Evolutionary conservation across 2,797 vertebrate species (phyloP), one percentile per base, ranked within the genome.

Genomic region (Myiotriccus ornatus): DNA sequence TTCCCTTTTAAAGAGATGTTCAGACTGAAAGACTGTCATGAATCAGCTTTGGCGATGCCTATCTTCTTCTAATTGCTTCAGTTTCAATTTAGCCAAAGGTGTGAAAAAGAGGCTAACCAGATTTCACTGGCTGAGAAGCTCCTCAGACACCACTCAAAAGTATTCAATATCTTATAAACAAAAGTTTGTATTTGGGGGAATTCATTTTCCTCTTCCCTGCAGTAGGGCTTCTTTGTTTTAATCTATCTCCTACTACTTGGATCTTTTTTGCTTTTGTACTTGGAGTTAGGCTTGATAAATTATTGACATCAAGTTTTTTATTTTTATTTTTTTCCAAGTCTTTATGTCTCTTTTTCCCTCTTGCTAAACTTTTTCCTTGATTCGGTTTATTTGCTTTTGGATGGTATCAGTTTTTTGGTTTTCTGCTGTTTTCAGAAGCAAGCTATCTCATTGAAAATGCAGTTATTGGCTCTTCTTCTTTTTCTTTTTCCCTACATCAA

Each of bases 401-500:
- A 91, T 27, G 22, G 41, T 79, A 93, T 87, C 92, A 86, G 70
- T 37, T 91, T 89, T 91, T 87, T 56, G 13, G 52, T 69, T 91
- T 92, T 93, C 52, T 94, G 70, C 90, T 96, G 84, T 74, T 93
- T 93, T 88, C 93, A 94, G 67, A 94, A 89, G 84, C 64, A 83
- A 96, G 47, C 52, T 68, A 70, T 73, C 91, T 95, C 87, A 95
- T 81, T 95, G 96, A 90, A 96, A 95, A 91, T 96, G 84, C 89
- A 91, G 87, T 80, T 94, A 91, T 81, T 92, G 93, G 95, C 83
- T 90, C 77, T 53, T 20, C 76, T 95, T 80, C 70, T 68, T 93
- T 93, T 82, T 76, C 80, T 89, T 94, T 70, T 87, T 37, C 68
- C 60, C 84, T 87, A 87, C 94, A 96, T 95, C 94, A 96, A 91